These are phyloP conservation scores for Brachionus asplanchnoidis DNA, from an alignment of 1,140 invertebrate species.

Conservation along the genomic window DNA sequence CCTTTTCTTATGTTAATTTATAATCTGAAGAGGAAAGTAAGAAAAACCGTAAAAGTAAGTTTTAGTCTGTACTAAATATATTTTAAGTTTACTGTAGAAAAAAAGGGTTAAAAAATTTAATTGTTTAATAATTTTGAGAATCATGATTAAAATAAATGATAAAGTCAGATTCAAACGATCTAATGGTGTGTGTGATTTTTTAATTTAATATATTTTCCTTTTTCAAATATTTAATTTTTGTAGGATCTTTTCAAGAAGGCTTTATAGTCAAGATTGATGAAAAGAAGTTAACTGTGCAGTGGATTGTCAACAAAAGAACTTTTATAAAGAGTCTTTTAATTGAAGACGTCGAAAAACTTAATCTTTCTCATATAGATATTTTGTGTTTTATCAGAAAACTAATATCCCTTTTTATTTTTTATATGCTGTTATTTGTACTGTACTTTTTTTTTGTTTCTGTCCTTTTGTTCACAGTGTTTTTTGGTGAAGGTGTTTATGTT, in stretches of 20 bases:
- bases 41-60: background rate
- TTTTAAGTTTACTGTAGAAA: background rate
- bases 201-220: background rate
- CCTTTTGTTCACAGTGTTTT: background rate
- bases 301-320: background rate
- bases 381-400: background rate
- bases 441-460: background rate
- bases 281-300: background rate
- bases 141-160: background rate
- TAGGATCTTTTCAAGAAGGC: background rate
- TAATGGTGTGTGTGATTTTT: too few relatives aligned
- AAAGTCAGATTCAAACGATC: too few relatives aligned
- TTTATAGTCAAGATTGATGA: background rate
- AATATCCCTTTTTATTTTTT: background rate
- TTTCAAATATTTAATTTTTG: background rate
- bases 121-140: background rate
- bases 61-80: background rate
- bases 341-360: too few relatives aligned
- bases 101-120: background rate
- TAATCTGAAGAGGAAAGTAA: background rate
- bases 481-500: conserved; percentile 16
- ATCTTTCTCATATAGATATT: background rate
- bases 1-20: background rate
- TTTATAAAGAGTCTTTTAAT: background rate
- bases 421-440: background rate